Evolutionary conservation across 2,113 vertebrate species (phyloP).

Genomic region (Brachyhypopomus occidentalis): DNA sequence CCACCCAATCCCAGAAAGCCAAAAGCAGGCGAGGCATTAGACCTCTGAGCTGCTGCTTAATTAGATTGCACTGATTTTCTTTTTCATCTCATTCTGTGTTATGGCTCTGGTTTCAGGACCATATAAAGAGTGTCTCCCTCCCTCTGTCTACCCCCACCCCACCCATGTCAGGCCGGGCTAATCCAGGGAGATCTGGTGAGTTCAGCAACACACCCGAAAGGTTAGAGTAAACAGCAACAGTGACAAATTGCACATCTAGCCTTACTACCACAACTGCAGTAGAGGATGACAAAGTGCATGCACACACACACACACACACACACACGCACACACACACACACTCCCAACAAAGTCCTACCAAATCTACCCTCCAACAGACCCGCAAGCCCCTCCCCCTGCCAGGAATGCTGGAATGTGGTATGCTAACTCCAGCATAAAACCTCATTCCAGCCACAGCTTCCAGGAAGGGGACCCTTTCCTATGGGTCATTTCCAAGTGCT

Average conservation of each 20-base stretch:
- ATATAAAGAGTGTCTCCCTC: background rate
- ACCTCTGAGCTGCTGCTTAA: conserved; percentile 30
- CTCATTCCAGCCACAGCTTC: conserved; percentile 43
- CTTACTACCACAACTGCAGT: conserved; percentile 13
- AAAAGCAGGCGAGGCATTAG: conserved; percentile 25
- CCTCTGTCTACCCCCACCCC: background rate
- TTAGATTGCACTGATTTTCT: conserved; percentile 41
- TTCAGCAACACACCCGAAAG: conserved; percentile 26
- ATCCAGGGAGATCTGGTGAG: conserved; percentile 24
- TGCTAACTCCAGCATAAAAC: conserved; percentile 42
- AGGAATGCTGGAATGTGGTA: conserved; percentile 60
- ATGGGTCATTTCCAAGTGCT: conserved; percentile 18
- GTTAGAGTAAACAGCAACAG: conserved; percentile 35
- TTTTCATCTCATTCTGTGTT: conserved; percentile 17
- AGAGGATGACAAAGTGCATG: conserved; percentile 10
- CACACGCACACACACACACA: no score
- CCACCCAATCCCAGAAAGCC: conserved; percentile 23
- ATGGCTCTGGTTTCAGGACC: conserved; percentile 9
- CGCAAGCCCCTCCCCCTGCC: conserved; percentile 36
- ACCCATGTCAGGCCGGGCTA: conserved; percentile 6
- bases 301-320: background rate
- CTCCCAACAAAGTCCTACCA: conserved; percentile 4
- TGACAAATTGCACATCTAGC: conserved; percentile 34
- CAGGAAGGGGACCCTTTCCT: conserved; percentile 49
- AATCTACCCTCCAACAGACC: conserved; percentile 24